phyloP scores from a whole-genome alignment of 2,888 invertebrate species.

The Pammene aurita region DNA sequence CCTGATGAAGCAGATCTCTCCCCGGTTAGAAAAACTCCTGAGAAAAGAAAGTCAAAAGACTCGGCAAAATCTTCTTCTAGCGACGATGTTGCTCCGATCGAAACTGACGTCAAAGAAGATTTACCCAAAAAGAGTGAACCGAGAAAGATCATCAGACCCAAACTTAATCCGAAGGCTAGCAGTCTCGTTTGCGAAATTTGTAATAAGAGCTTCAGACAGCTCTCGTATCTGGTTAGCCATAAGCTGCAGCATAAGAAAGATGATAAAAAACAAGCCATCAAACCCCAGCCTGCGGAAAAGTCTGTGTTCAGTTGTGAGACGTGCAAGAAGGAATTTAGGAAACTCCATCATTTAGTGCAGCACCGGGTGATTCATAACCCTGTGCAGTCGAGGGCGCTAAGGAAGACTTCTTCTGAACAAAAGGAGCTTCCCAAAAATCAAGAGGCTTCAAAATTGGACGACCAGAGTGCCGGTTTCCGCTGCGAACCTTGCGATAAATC shows the following conservation, averaged over 20 bases:
- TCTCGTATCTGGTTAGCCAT: slow-evolving; percentile 75
- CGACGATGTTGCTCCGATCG: slow-evolving; percentile 65
- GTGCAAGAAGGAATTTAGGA: slow-evolving; percentile 77
- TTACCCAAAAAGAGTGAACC: slow-evolving; percentile 55
- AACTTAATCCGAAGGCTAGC: slow-evolving; percentile 50
- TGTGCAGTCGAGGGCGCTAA: slow-evolving; percentile 53
- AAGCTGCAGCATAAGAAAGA: slow-evolving; percentile 70
- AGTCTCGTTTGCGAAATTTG: slow-evolving; percentile 74
- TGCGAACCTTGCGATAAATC: slow-evolving; percentile 81
- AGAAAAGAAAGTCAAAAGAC: slow-evolving; percentile 63
- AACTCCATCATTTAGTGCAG: slow-evolving; percentile 77
- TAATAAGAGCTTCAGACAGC: slow-evolving; percentile 76
- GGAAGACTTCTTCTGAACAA: slow-evolving; percentile 71
- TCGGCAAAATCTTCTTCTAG: slow-evolving; percentile 53
- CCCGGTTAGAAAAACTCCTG: slow-evolving; percentile 51
- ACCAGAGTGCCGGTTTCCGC: slow-evolving; percentile 72
- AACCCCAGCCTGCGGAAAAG: slow-evolving; percentile 49
- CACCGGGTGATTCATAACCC: slow-evolving; percentile 74
- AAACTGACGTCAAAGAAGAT: slow-evolving; percentile 59
- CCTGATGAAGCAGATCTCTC: slow-evolving; percentile 38
- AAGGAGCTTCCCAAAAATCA: slow-evolving; percentile 57
- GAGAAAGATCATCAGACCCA: slow-evolving; percentile 53
- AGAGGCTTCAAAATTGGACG: slow-evolving; percentile 58
- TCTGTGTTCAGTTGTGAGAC: slow-evolving; percentile 73
- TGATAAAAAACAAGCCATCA: slow-evolving; percentile 58